A percentile compares a stretch with the other conserved stretches of the same genome.
These are phyloP conservation scores for Atlantisia rogersi DNA, from an alignment of 2,113 vertebrate genomes.

Conservation along the genomic window DNA sequence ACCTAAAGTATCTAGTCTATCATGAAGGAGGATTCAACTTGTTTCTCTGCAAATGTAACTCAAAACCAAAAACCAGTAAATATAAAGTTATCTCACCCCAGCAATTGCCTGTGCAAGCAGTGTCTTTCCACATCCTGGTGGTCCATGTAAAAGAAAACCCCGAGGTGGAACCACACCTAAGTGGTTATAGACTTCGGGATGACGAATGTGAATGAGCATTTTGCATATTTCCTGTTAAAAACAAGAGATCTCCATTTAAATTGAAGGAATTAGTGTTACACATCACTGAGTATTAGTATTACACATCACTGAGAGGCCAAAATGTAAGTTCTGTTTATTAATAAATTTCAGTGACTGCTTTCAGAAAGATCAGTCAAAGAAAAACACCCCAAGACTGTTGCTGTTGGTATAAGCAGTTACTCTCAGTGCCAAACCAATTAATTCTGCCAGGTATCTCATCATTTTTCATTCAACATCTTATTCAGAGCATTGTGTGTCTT, in stretches of 20 bases:
- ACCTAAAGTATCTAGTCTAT: background rate
- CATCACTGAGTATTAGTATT: background rate
- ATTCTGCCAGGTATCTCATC: background rate
- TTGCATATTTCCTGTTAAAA: constrained; percentile 89
- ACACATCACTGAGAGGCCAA: background rate
- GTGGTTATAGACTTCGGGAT: constrained; percentile 91
- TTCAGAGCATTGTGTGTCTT: background rate
- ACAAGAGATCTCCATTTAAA: background rate
- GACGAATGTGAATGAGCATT: constrained; percentile 91
- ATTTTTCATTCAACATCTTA: background rate
- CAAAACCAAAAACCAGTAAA: background rate
- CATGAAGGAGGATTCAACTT: background rate
- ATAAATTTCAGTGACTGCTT: background rate
- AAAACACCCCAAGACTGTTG: background rate
- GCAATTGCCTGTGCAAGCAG: constrained; percentile 93
- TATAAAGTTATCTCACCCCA: constrained; percentile 81
- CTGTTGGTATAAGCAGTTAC: background rate
- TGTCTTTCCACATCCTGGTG: constrained; percentile 95
- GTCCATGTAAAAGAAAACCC: constrained; percentile 93
- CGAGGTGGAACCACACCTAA: constrained; percentile 89
- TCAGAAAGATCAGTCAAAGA: background rate
- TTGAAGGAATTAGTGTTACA: background rate
- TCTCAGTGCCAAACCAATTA: background rate
- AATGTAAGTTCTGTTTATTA: background rate
- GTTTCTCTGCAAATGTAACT: background rate